These are phyloP conservation scores for Rachycentron canadum DNA, from an alignment of 2,797 vertebrate species.

Conservation along the genomic window DNA sequence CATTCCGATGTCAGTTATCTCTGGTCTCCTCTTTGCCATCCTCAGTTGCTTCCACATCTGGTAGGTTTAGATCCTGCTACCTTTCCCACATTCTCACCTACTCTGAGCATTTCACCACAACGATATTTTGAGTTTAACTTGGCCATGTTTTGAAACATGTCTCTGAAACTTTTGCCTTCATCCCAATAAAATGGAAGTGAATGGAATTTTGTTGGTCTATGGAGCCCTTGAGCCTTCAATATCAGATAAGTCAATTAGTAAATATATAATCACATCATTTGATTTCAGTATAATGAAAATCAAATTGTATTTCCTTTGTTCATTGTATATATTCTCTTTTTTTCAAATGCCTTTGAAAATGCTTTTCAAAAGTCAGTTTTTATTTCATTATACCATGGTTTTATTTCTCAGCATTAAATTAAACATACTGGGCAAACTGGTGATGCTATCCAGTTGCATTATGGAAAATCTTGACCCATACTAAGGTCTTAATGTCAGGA, in stretches of 20 bases:
- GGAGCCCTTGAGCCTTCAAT: background rate
- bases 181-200: background rate
- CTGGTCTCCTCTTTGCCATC: slow-evolving; percentile 83
- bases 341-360: background rate
- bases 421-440: background rate
- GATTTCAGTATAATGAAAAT: background rate
- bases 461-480: background rate
- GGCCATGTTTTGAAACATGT: background rate
- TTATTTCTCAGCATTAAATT: background rate
- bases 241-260: background rate
- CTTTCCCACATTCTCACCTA: background rate
- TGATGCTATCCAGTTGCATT: background rate
- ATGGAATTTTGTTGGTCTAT: background rate
- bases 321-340: background rate
- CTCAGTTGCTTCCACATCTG: slow-evolving; percentile 87
- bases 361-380: too few relatives aligned
- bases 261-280: background rate
- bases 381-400: too few relatives aligned
- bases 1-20: slow-evolving; percentile 81
- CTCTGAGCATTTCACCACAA: background rate
- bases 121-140: slow-evolving; percentile 1
- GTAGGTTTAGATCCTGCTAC: slow-evolving; percentile 57
- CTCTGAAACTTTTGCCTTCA: background rate
- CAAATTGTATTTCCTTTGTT: too few relatives aligned
- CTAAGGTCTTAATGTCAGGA: background rate